Percentiles rank a stretch among this genome's conserved stretches.
These are phyloP conservation scores for Chiloscyllium plagiosum DNA, from an alignment of 2,113 vertebrate species.

Conservation along the genomic window DNA sequence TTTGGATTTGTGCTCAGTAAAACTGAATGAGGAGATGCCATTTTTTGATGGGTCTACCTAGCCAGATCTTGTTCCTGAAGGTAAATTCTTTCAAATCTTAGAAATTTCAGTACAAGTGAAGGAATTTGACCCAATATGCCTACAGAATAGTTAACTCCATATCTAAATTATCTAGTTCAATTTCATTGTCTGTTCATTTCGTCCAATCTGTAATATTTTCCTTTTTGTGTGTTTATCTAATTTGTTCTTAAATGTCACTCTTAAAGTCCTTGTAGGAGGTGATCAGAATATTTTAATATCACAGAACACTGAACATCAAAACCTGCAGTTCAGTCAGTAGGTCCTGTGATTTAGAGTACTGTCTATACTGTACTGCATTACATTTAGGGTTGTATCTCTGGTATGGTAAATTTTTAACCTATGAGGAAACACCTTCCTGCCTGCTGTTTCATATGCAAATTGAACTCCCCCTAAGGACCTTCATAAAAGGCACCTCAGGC, in stretches of 20 bases:
- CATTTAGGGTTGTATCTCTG: neutral
- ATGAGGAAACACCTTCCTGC: constrained; percentile 36
- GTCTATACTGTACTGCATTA: neutral
- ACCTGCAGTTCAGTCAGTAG: neutral
- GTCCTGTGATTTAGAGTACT: neutral
- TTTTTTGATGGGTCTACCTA: neutral
- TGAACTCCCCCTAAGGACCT: constrained; percentile 13
- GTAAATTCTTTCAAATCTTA: neutral
- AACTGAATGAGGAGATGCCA: neutral
- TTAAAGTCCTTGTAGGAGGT: neutral
- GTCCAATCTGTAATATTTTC: neutral
- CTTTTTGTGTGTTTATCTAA: neutral
- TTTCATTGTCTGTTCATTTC: neutral
- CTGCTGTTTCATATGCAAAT: constrained; percentile 35
- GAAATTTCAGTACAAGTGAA: neutral
- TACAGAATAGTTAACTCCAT: neutral
- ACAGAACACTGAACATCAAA: neutral
- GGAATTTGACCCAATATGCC: neutral
- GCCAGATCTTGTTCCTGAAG: neutral
- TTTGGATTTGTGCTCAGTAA: neutral
- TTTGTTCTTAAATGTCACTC: constrained; percentile 3
- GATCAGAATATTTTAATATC: constrained; percentile 20
- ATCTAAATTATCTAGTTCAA: neutral
- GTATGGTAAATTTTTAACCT: neutral
- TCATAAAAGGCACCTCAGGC: constrained; percentile 28